A percentile compares a stretch with the other conserved stretches of the same genome.
Conservation (phyloP, 2,797 vertebrate genomes). For the Astyanax mexicanus region DNA sequence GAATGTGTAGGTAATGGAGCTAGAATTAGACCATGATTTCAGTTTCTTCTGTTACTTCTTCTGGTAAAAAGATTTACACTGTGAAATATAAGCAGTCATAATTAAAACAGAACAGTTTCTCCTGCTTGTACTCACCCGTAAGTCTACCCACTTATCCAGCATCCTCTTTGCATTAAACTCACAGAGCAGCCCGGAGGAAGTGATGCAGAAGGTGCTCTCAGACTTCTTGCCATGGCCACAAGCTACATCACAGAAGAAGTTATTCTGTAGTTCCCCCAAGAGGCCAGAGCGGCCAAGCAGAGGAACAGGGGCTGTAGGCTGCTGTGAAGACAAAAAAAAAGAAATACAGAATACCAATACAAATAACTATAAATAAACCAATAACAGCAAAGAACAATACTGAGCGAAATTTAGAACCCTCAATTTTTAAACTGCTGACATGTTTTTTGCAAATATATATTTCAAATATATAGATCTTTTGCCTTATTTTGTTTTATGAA, state of each 20-base stretch:
- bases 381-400: no score
- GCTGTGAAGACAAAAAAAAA: not conserved
- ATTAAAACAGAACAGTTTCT: not conserved
- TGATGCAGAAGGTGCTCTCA: conserved; percentile 92
- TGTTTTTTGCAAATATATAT: no score
- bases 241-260: conserved; percentile 91
- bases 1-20: not conserved
- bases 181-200: conserved; percentile 90
- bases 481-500: no score
- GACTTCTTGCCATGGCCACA: conserved; percentile 88
- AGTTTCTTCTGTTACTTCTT: no score
- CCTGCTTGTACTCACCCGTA: conserved; percentile 78
- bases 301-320: conserved; percentile 89
- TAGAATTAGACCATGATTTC: not conserved
- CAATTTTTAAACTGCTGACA: no score
- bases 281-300: conserved; percentile 92
- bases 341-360: no score
- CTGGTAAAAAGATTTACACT: not conserved
- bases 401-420: no score
- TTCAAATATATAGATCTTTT: no score
- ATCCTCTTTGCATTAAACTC: conserved; percentile 91
- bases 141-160: conserved; percentile 95
- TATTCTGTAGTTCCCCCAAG: conserved; percentile 92
- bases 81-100: no score
- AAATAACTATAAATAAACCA: no score